These are phyloP conservation scores for Netelia melanura DNA, from an alignment of 2,888 invertebrate species.

Conservation along the genomic window DNA sequence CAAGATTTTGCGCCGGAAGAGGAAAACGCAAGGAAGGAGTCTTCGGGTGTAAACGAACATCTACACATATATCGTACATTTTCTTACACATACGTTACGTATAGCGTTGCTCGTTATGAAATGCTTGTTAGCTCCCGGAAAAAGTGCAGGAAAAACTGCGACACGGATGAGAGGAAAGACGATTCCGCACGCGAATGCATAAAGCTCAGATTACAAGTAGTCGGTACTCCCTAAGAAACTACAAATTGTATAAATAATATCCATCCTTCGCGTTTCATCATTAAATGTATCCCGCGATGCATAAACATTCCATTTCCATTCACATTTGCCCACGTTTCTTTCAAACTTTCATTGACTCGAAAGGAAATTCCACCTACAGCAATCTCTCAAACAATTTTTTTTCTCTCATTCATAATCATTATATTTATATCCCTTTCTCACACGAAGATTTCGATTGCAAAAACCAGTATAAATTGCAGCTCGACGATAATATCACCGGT, in stretches of 20 bases:
- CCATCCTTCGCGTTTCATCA: neutral
- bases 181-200: slow-evolving; percentile 16
- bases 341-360: no score
- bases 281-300: neutral
- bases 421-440: neutral
- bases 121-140: slow-evolving; percentile 29
- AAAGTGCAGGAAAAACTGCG: slow-evolving; percentile 36
- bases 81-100: slow-evolving; percentile 8
- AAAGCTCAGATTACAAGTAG: slow-evolving; percentile 6
- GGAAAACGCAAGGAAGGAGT: slow-evolving; percentile 52
- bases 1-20: slow-evolving; percentile 55
- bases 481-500: no score
- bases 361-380: no score
- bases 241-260: neutral
- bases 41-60: slow-evolving; percentile 17
- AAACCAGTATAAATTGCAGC: no score
- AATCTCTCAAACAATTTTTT: no score
- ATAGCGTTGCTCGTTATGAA: slow-evolving; percentile 31
- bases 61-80: neutral
- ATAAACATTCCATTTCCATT: slow-evolving; percentile 4
- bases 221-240: neutral
- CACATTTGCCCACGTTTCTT: neutral
- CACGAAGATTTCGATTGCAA: no score
- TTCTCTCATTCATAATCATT: neutral
- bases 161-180: slow-evolving; percentile 19